A percentile compares a stretch with the other conserved stretches of the same genome.
These are phyloP conservation scores for Phaenicophaeus curvirostris DNA, from an alignment of 2,797 vertebrate genomes.

Conservation along the genomic window DNA sequence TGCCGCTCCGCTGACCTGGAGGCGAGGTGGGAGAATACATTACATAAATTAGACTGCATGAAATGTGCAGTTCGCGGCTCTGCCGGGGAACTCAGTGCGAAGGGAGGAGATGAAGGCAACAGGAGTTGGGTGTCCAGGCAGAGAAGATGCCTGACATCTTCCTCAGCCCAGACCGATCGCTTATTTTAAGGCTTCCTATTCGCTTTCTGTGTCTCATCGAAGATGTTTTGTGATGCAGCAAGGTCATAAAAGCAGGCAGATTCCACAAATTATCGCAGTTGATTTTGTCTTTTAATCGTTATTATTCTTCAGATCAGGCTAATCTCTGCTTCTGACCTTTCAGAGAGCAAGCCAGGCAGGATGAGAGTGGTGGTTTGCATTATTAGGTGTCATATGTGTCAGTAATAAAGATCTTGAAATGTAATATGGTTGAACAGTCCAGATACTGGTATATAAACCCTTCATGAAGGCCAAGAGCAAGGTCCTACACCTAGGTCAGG, in stretches of 20 bases:
- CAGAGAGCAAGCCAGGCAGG: background rate
- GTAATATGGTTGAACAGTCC: accelerated
- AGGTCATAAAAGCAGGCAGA: background rate
- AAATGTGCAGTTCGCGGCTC: background rate
- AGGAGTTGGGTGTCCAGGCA: background rate
- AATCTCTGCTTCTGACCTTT: background rate
- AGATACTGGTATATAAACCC: background rate
- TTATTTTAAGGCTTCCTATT: background rate
- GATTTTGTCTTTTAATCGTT: background rate
- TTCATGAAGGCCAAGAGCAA: too few relatives aligned
- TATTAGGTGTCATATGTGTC: background rate
- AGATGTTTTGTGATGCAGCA: background rate
- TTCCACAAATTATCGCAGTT: background rate
- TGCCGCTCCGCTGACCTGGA: background rate
- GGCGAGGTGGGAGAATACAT: background rate
- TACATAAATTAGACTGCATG: background rate
- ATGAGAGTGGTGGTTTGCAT: background rate
- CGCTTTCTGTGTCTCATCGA: background rate
- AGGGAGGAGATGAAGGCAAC: background rate
- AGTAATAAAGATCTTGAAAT: background rate
- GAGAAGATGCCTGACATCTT: background rate
- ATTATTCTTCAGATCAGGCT: background rate
- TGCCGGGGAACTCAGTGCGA: accelerated
- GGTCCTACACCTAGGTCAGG: too few relatives aligned
- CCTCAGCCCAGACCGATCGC: background rate